Evolutionary conservation across 1,140 invertebrate genomes (phyloP).

Genomic region (Drosophila dunni): DNA sequence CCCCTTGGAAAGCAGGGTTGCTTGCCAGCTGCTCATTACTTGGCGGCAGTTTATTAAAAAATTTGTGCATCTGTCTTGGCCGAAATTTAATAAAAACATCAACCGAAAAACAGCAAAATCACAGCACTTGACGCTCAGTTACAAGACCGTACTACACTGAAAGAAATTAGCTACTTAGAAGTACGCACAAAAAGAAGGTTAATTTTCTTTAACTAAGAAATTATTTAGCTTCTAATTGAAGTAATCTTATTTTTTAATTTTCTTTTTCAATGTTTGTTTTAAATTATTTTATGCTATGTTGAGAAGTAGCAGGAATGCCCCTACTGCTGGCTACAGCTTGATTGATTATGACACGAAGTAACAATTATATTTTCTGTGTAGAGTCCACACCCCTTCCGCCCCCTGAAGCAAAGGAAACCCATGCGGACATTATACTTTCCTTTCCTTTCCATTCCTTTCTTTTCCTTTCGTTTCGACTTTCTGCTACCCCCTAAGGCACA

Average conservation of each 20-base stretch:
- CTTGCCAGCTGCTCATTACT: conserved; percentile 52
- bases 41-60: conserved; percentile 77
- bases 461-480: neutral
- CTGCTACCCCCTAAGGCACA: neutral
- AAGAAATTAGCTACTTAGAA: too few relatives aligned
- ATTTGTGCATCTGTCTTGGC: conserved; percentile 62
- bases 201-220: too few relatives aligned
- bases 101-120: conserved; percentile 49
- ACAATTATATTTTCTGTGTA: too few relatives aligned
- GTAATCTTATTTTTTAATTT: too few relatives aligned
- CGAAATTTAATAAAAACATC: conserved; percentile 75
- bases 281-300: too few relatives aligned
- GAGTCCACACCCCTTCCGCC: neutral
- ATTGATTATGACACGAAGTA: too few relatives aligned
- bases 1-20: neutral
- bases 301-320: too few relatives aligned
- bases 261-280: too few relatives aligned
- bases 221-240: too few relatives aligned
- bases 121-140: conserved; percentile 50
- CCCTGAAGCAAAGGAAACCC: conserved; percentile 37
- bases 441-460: neutral
- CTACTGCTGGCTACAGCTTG: too few relatives aligned
- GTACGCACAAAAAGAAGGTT: too few relatives aligned
- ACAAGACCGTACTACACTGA: neutral
- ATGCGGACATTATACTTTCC: conserved; percentile 30